Conservation (phyloP, 2,888 invertebrate species). For the Heliconius sara region DNA sequence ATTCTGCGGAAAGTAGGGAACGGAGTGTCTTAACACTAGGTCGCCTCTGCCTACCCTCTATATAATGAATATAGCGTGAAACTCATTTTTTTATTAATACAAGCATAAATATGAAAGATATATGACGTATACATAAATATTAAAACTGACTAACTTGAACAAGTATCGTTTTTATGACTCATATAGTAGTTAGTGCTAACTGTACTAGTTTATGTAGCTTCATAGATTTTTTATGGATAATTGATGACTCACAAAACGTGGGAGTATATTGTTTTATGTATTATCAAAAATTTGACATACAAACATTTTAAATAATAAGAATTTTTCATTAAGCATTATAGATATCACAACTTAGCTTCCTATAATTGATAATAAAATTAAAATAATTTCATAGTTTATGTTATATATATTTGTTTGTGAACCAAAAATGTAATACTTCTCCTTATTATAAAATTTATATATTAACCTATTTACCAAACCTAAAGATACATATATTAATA, state of each 20-base stretch:
- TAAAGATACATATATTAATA: neutral
- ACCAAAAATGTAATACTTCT: neutral
- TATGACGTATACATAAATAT: neutral
- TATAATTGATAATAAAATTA: too few species aligned
- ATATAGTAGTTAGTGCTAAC: slow-evolving; percentile 1
- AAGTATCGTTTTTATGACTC: neutral
- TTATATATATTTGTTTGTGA: too few species aligned
- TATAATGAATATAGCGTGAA: too few species aligned
- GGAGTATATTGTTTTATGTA: neutral
- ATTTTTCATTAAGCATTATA: neutral
- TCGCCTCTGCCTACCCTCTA: too few species aligned
- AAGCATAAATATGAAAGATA: neutral
- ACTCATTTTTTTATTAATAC: neutral
- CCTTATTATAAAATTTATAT: too few species aligned
- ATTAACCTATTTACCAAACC: neutral
- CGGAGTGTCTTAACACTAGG: too few species aligned
- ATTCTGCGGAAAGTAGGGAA: too few species aligned
- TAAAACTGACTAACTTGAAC: neutral
- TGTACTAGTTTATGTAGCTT: neutral
- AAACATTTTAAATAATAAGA: neutral
- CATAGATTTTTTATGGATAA: neutral
- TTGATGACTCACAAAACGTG: neutral
- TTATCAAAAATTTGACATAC: neutral
- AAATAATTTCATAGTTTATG: too few species aligned
- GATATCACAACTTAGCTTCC: too few species aligned